Percentiles rank a stretch among this genome's conserved stretches.
Conservation (phyloP, 2,113 vertebrate genomes). For the Panthera uncia region DNA sequence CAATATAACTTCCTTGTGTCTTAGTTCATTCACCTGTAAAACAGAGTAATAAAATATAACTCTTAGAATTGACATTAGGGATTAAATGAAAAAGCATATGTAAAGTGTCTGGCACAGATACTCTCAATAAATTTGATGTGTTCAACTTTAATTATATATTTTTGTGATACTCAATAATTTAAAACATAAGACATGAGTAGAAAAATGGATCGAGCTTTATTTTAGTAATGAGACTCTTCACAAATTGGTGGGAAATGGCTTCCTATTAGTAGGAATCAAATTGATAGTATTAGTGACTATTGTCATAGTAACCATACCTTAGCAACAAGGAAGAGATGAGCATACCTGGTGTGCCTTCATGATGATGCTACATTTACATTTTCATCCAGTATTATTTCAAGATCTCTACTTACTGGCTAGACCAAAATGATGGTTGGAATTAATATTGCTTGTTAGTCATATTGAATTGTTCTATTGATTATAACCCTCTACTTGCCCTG, state of each 20-base stretch:
- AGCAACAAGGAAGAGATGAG: constrained; percentile 37
- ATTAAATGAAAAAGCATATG: neutral
- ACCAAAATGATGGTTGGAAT: neutral
- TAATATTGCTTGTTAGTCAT: neutral
- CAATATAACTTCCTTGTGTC: neutral
- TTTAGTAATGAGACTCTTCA: neutral
- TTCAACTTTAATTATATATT: neutral
- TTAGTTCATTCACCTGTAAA: constrained; percentile 10
- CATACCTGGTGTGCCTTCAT: neutral
- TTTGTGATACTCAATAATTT: neutral
- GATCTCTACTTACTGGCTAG: neutral
- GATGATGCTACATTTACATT: neutral
- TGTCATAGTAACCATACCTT: constrained; percentile 66
- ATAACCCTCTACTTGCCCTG: neutral
- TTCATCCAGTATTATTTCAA: neutral
- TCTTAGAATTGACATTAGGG: neutral
- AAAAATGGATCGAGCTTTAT: neutral
- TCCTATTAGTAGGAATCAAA: constrained; percentile 22
- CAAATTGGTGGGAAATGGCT: neutral
- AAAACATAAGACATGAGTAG: neutral
- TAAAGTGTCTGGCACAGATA: neutral
- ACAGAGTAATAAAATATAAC: neutral
- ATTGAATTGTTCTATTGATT: neutral
- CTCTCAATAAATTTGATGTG: neutral
- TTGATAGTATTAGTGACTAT: neutral